Conservation (phyloP, 2,797 vertebrate species). For the Threskiornis aethiopicus region DNA sequence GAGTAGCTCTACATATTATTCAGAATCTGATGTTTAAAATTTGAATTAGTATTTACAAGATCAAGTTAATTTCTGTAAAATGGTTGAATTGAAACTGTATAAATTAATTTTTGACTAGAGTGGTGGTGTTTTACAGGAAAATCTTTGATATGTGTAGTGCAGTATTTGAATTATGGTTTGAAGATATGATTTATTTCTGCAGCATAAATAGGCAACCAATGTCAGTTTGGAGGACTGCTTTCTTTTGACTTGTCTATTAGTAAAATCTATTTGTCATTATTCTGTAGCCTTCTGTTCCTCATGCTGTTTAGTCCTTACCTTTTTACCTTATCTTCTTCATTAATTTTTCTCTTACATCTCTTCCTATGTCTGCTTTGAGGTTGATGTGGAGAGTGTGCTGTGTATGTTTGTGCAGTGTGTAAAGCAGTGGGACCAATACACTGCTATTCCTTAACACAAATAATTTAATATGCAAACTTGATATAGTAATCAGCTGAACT, state of each 20-base stretch:
- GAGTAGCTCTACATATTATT: not conserved
- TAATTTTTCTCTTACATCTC: not conserved
- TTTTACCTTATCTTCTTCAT: not conserved
- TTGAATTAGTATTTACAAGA: not conserved
- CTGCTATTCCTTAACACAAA: not conserved
- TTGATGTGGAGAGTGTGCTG: not conserved
- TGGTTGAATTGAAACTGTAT: not conserved
- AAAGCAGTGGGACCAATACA: not conserved
- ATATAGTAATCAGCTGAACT: not conserved
- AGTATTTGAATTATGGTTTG: not conserved
- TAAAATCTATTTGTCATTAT: not conserved
- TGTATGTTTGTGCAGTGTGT: not conserved
- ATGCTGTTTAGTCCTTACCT: not conserved
- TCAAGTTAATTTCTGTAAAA: not conserved
- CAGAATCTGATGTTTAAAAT: not conserved
- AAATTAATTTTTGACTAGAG: not conserved
- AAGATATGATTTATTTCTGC: not conserved
- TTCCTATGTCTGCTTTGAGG: not conserved
- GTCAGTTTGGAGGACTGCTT: not conserved
- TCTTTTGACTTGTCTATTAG: not conserved
- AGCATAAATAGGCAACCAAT: not conserved
- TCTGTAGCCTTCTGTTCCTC: not conserved
- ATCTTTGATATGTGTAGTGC: not conserved
- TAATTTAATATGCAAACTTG: not conserved
- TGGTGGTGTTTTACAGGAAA: not conserved